phyloP scores from a whole-genome alignment of 2,888 invertebrate genomes.

The Melanostoma mellinum region DNA sequence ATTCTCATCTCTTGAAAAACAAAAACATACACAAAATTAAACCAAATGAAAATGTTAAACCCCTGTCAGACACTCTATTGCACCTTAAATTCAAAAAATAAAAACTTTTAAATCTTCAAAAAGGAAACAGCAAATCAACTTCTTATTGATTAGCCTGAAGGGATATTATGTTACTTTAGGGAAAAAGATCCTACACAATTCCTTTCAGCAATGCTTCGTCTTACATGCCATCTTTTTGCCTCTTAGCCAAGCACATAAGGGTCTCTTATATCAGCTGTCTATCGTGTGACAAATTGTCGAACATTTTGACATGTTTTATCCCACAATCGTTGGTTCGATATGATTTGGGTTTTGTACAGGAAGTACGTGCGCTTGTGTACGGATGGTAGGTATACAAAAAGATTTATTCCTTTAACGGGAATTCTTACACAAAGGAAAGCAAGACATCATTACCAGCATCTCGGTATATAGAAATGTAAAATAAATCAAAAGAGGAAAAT shows the following conservation, averaged over 20 bases:
- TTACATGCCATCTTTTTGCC: constrained; percentile 6
- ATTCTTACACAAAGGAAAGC: background rate
- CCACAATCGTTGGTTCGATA: constrained; percentile 20
- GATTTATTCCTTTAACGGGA: background rate
- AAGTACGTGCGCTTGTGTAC: background rate
- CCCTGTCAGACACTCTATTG: constrained; percentile 53
- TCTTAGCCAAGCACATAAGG: constrained; percentile 14
- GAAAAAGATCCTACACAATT: constrained; percentile 39
- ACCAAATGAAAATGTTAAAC: constrained; percentile 55
- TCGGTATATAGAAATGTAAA: background rate
- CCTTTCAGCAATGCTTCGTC: constrained; percentile 35
- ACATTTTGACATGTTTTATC: constrained; percentile 47
- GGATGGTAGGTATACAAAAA: background rate
- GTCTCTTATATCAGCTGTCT: constrained; percentile 52
- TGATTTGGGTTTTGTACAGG: constrained; percentile 10
- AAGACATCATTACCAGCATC: background rate
- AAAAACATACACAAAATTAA: no score
- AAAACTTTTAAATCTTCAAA: constrained; percentile 3
- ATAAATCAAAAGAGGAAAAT: constrained; percentile 1
- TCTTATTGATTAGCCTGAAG: constrained; percentile 55
- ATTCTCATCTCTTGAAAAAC: no score
- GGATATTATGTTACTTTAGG: constrained; percentile 36
- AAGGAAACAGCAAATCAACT: constrained; percentile 44
- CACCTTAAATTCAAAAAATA: constrained; percentile 26
- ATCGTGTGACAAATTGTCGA: constrained; percentile 63